Base-by-base conservation (phyloP, 2,888 invertebrate species). In the Acheta domesticus region DNA sequence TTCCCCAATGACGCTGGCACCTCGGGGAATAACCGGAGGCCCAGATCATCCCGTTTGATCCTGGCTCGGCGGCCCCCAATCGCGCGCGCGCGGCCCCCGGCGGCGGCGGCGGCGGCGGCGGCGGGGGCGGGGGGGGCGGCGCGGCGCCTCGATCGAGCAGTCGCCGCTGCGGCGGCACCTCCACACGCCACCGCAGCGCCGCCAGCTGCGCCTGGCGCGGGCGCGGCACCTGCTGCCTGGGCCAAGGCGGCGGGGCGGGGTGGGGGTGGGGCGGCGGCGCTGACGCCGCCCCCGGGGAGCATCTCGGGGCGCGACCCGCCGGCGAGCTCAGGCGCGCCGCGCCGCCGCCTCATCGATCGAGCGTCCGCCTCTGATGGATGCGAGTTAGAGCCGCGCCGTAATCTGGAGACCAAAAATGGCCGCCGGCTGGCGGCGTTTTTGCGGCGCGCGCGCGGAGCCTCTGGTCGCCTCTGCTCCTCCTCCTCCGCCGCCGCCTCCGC, bases 341-440 rank as follows among this genome's bases (percentile, higher is more conserved):
- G 23, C 23, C 23, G 23, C 62, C 5, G 4, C 11, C 62, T 14
- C 62, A 62, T 62, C 62, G 62, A 62, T 62, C 62, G 62, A 1
- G 62, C 14, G 62, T 11, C 62, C 14, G 62, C 62, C 14, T 62
- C 62, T 91, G 91, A 91, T 91, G 91, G 91, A 91, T 91, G 91
- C 89, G 90, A 90, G 89, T 90, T 90, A 90, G 90, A 91, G 91
- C 91, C 87, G 87, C 87, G 88, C 87, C 87, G 80, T 79, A 81
- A 80, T 83, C 82, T 84, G 74, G 83, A 85, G 86, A 85, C 83
- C 79, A 80, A 81, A 77, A 78, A 77, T 80, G 80, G 76, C 62
- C 74, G 50, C 75, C 48, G 73, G 48, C 48, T 19, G 75, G 62
- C 48, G 50, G 23, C 80, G 23, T 50, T 48, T 62, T 78, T 77